Evolutionary conservation across 1,140 invertebrate genomes (phyloP).

Genomic region (Saccostrea glomerata): DNA sequence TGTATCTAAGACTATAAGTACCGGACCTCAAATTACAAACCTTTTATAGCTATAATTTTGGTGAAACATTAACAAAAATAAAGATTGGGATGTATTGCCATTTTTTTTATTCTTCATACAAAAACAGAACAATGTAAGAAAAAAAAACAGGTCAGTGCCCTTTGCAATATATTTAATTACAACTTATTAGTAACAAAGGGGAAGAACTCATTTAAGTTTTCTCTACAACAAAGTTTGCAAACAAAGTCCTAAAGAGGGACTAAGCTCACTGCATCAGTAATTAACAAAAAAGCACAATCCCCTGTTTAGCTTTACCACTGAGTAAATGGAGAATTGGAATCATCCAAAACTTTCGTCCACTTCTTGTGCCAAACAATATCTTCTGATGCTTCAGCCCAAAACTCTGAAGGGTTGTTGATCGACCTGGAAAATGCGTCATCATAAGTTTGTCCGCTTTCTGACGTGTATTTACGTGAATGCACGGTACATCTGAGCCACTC

Average conservation of each 20-base stretch:
- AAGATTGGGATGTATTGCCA: no score
- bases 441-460: slow-evolving; percentile 79
- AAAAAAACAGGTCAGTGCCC: no score
- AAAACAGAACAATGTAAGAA: no score
- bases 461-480: neutral
- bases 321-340: slow-evolving; percentile 88
- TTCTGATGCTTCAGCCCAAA: slow-evolving; percentile 89
- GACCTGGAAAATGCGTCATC: slow-evolving; percentile 85
- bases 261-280: neutral
- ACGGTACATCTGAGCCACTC: neutral
- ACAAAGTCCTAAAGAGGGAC: neutral
- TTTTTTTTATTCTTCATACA: no score
- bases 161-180: no score
- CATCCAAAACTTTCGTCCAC: slow-evolving; percentile 91
- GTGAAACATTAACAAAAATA: no score
- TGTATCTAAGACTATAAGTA: no score
- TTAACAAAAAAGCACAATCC: neutral
- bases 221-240: neutral
- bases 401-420: slow-evolving; percentile 88
- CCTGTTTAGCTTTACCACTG: slow-evolving; percentile 84
- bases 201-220: neutral
- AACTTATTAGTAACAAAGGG: neutral
- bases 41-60: no score
- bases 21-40: no score
- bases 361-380: slow-evolving; percentile 89